Conservation (phyloP, 2,113 vertebrate species). For the Larimichthys polyactis region DNA sequence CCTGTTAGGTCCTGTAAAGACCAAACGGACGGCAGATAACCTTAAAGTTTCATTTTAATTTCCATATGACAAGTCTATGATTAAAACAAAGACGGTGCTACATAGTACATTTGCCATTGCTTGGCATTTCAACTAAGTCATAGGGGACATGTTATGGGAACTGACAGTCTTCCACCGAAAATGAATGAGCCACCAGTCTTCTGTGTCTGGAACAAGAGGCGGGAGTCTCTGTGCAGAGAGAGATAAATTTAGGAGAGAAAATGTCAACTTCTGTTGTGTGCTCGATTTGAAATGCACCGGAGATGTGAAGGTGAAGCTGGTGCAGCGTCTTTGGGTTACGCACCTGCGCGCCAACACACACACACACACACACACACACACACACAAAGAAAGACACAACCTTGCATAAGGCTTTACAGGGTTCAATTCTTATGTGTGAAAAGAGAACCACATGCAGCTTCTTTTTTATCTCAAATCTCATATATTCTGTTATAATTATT, state of each 20-base stretch:
- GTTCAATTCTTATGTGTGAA: not conserved
- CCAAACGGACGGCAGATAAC: not conserved
- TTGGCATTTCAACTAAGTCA: slow-evolving; percentile 62
- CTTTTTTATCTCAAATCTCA: not conserved
- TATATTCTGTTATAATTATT: not conserved
- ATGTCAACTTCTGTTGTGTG: slow-evolving; percentile 79
- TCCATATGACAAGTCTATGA: slow-evolving; percentile 35
- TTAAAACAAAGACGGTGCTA: slow-evolving; percentile 52
- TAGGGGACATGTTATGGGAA: slow-evolving; percentile 50
- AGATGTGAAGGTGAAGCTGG: slow-evolving; percentile 64
- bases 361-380: slow-evolving; percentile 1
- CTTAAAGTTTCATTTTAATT: slow-evolving; percentile 22
- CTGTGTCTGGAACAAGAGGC: slow-evolving; percentile 48
- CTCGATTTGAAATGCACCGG: slow-evolving; percentile 52
- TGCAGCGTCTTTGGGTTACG: slow-evolving; percentile 13
- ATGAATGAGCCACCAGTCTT: slow-evolving; percentile 58
- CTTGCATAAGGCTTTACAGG: not conserved
- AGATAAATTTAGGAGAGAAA: slow-evolving; percentile 75
- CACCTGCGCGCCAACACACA: not conserved
- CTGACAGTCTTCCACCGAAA: slow-evolving; percentile 66
- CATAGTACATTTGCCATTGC: not conserved
- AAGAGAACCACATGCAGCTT: not conserved
- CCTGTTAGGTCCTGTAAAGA: not conserved
- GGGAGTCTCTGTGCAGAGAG: slow-evolving; percentile 41
- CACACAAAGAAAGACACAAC: slow-evolving; percentile 10